Evolutionary conservation across 2,888 invertebrate species (phyloP), one percentile per base, ranked within the genome.

Genomic region (Nymphalis urticae): DNA sequence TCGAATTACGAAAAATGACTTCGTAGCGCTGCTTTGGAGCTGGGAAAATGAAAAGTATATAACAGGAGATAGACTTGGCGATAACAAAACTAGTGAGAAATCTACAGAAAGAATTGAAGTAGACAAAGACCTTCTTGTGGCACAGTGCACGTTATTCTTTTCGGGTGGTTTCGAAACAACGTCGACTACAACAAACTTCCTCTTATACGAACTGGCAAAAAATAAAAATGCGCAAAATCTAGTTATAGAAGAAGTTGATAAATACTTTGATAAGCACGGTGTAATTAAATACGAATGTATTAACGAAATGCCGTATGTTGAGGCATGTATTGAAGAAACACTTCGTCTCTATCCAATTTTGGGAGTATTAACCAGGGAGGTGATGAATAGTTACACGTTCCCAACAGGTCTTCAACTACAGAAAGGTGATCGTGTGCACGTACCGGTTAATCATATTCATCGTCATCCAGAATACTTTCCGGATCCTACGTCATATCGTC

Each of bases 111-210:
- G 27, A 17, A 17, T 70, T 2, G 76, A 82, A 2, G 75, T 94
- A 1, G 82, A 88, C 1, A 76, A 92, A 8, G 83, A 90, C 6
- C 78, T 94, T 58, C 73, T 94, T 5, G 85, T 92, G 0, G 88
- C 94, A 0, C 94, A 95, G 68, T 90, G 93, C 0, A 83, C 92
- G 10, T n/a, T n/a, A 0, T 94, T 95, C 61, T 87, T 85, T 27
- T 79, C 69, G 0, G 87, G 84, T 32, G 87, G 87, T 8, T 87
- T 77, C 27, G 86, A 87, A 24, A 85, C 86, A 0, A 82, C 86
- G 7, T 75, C 87, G 0, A 75, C 79, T 0, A 82, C 82, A 0
- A 69, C 79, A 10, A 75, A 77, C 5, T 79, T 79, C 50, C 78
- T 27, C 62, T 86, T 1, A n/a, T 85, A 72, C 56, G 86, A 86